A percentile compares a stretch with the other conserved stretches of the same genome.
These are phyloP conservation scores for Elmis aenea DNA, from an alignment of 2,888 invertebrate species.

Conservation along the genomic window DNA sequence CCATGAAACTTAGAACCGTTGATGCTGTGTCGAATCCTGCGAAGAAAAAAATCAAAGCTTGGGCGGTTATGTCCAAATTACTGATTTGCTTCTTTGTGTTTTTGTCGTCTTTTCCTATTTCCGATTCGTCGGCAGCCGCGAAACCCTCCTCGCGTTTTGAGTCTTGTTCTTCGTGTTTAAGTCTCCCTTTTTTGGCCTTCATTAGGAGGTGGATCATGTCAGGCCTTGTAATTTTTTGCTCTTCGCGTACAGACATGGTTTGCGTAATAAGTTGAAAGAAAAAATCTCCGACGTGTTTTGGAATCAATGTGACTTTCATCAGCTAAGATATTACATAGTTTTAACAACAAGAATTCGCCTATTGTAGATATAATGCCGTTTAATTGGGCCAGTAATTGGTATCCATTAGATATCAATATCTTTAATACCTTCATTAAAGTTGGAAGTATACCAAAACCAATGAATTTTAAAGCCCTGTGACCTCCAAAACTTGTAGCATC, in stretches of 20 bases:
- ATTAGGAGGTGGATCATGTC: constrained; percentile 44
- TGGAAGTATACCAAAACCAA: too few relatives aligned
- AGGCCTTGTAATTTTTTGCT: constrained; percentile 24
- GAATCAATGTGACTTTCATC: too few relatives aligned
- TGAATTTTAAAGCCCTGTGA: too few relatives aligned
- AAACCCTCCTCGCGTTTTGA: not conserved
- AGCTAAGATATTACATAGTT: too few relatives aligned
- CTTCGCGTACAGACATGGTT: constrained; percentile 2
- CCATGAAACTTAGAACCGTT: constrained; percentile 48
- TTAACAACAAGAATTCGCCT: too few relatives aligned
- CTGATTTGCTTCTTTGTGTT: constrained; percentile 13
- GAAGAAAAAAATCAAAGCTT: constrained; percentile 52
- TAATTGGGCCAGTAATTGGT: too few relatives aligned
- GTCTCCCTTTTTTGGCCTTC: constrained; percentile 31
- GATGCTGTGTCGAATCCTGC: constrained; percentile 52
- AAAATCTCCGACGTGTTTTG: not conserved
- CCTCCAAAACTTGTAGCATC: too few relatives aligned
- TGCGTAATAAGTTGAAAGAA: constrained; percentile 3
- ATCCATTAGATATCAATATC: too few relatives aligned
- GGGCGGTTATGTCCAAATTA: constrained; percentile 52
- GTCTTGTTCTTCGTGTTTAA: not conserved
- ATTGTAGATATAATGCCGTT: too few relatives aligned
- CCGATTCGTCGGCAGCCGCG: constrained; percentile 4
- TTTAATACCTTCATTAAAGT: too few relatives aligned
- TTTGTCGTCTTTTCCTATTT: not conserved